Percentiles rank a stretch among this genome's conserved stretches.
phyloP scores from a whole-genome alignment of 2,113 vertebrate species.

The Dolichallabes microphthalmus region DNA sequence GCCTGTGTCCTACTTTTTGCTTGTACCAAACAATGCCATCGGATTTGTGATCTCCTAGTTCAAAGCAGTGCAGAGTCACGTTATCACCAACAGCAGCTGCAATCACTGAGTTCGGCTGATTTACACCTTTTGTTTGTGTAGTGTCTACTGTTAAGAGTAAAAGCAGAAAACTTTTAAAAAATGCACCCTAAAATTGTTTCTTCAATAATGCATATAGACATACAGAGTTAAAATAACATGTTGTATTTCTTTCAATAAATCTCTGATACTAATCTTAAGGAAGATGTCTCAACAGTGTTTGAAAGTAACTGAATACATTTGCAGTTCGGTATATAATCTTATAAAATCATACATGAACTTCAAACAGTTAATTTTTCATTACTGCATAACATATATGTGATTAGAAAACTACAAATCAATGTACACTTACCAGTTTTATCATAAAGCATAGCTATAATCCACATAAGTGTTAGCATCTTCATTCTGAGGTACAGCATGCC shows the following conservation, averaged over 20 bases:
- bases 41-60: not conserved
- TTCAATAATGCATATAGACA: not conserved
- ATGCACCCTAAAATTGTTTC: not conserved
- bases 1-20: slow-evolving; percentile 24
- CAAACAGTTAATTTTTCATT: no score
- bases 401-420: no score
- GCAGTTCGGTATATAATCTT: not conserved
- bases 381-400: no score
- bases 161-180: not conserved
- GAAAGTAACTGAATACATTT: not conserved
- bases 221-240: not conserved
- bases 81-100: slow-evolving; percentile 16
- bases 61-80: slow-evolving; percentile 28
- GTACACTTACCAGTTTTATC: no score
- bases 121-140: not conserved
- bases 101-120: slow-evolving; percentile 7
- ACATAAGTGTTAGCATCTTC: no score
- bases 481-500: no score
- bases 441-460: no score
- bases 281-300: not conserved
- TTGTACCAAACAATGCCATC: slow-evolving; percentile 23
- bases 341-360: not conserved
- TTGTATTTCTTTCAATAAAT: not conserved
- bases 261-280: not conserved
- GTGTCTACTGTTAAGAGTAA: not conserved